A percentile compares a stretch with the other conserved stretches of the same genome.
phyloP scores from a whole-genome alignment of 2,888 invertebrate genomes.

The Yponomeuta cagnagella region DNA sequence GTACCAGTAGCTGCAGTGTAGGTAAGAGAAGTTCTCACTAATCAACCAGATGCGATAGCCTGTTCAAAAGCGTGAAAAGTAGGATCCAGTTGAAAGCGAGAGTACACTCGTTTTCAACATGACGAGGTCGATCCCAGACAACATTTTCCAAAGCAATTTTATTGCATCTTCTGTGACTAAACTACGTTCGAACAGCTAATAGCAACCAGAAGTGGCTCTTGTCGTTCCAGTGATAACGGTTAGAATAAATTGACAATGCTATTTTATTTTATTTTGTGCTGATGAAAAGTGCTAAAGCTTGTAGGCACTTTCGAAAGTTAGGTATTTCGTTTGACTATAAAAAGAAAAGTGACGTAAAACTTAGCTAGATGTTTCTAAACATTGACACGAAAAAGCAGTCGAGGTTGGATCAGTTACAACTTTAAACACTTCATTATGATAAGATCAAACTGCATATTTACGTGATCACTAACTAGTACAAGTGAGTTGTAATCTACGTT shows the following conservation, averaged over 20 bases:
- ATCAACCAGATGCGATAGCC: conserved; percentile 1
- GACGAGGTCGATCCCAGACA: background rate
- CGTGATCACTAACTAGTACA: background rate
- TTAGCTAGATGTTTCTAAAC: background rate
- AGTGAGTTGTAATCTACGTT: background rate
- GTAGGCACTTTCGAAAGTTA: background rate
- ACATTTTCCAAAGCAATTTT: background rate
- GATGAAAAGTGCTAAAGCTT: background rate
- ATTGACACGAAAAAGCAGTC: background rate
- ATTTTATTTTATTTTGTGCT: background rate
- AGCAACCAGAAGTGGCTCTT: background rate
- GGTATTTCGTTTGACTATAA: background rate
- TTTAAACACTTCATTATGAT: conserved; percentile 2
- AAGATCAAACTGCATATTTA: background rate
- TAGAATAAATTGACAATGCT: background rate
- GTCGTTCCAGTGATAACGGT: background rate
- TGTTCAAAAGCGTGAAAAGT: conserved; percentile 1
- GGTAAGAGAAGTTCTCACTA: background rate
- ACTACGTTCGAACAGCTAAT: background rate
- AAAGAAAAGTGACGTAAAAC: background rate
- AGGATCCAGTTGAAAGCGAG: conserved; percentile 3
- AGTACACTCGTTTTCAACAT: background rate
- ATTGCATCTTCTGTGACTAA: background rate
- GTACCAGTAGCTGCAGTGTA: background rate
- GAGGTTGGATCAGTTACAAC: background rate